These are phyloP conservation scores for Myopa tessellatipennis DNA, from an alignment of 2,888 invertebrate genomes.

Conservation along the genomic window DNA sequence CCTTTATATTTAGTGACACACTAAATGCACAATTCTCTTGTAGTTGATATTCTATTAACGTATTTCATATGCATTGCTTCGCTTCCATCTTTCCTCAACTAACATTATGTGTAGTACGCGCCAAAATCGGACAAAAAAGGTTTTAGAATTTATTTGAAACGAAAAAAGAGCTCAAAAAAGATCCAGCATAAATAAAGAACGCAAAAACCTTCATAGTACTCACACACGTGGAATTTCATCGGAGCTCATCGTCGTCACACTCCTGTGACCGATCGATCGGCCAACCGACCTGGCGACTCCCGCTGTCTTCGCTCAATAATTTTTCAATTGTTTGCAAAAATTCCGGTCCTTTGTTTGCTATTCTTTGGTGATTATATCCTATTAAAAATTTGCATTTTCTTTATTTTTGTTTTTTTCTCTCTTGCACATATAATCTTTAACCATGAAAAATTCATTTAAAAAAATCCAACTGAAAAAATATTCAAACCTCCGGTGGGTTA, in stretches of 20 bases:
- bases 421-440: no score
- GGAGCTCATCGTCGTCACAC: background rate
- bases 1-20: no score
- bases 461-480: no score
- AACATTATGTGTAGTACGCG: background rate
- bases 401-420: background rate
- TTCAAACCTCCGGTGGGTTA: no score
- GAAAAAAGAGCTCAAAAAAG: background rate
- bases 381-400: constrained; percentile 31
- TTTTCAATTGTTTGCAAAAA: background rate
- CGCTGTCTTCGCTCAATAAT: background rate
- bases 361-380: constrained; percentile 34
- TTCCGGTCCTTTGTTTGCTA: constrained; percentile 22
- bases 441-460: no score
- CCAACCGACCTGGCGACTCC: background rate
- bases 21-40: no score
- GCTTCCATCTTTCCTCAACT: background rate
- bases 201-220: background rate
- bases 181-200: background rate
- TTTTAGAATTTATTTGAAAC: background rate
- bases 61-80: constrained; percentile 1
- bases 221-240: background rate
- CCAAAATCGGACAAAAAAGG: background rate
- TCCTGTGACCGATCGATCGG: background rate
- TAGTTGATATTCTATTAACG: constrained; percentile 5